A percentile compares a stretch with the other conserved stretches of the same genome.
Evolutionary conservation across 64 coral and sea anemone species (phyloP).

Genomic region (Dendrophyllia cribrosa): DNA sequence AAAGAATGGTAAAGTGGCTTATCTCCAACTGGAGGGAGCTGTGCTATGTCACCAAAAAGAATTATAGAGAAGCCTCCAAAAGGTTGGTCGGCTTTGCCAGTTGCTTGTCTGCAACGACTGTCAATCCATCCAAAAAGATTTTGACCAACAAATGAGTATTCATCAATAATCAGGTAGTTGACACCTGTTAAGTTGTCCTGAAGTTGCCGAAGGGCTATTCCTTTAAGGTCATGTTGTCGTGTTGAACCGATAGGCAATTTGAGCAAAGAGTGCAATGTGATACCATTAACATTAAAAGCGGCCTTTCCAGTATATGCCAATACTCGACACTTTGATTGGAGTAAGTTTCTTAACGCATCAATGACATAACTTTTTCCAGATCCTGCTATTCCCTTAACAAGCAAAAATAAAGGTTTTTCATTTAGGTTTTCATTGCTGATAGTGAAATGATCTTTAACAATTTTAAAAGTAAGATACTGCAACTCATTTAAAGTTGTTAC

Average conservation of each 20-base stretch:
- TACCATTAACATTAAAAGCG: constrained; percentile 44
- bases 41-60: too few species aligned
- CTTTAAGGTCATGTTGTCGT: constrained; percentile 30
- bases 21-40: too few species aligned
- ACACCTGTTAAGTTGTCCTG: constrained; percentile 40
- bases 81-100: too few species aligned
- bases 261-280: constrained; percentile 41
- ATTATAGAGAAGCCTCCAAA: too few species aligned
- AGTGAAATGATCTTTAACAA: constrained; percentile 50
- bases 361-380: constrained; percentile 45
- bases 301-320: too few species aligned
- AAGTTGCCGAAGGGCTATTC: constrained; percentile 48
- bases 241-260: constrained; percentile 33
- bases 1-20: too few species aligned
- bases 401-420: constrained; percentile 26
- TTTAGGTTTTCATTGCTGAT: constrained; percentile 13
- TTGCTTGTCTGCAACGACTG: too few species aligned
- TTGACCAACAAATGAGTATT: too few species aligned
- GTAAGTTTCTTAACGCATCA: constrained; percentile 45
- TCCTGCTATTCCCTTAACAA: too few species aligned
- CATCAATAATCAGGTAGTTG: constrained; percentile 33
- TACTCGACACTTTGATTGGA: constrained; percentile 51
- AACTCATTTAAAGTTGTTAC: constrained; percentile 46
- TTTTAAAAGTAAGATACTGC: constrained; percentile 40
- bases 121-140: too few species aligned